phyloP scores from a whole-genome alignment of 2,113 vertebrate genomes.

The Meles meles region DNA sequence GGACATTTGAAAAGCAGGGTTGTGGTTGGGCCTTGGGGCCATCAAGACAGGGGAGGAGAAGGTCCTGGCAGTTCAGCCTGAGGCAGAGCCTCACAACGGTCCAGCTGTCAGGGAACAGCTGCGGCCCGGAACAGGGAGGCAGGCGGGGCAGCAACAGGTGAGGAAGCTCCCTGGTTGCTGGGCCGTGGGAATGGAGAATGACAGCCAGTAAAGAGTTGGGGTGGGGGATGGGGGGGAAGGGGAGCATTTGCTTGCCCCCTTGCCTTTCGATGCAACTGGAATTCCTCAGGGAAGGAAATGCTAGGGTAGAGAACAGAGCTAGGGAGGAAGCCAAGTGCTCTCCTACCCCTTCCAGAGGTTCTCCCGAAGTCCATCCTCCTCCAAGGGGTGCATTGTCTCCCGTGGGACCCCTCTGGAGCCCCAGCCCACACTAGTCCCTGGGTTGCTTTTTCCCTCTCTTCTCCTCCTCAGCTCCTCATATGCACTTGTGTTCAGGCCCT shows the following conservation, averaged over 20 bases:
- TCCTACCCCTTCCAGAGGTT: not conserved
- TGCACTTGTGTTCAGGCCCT: not conserved
- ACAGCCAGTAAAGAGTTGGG: not conserved
- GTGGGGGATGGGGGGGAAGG: not conserved
- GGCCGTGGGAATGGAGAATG: conserved; percentile 42
- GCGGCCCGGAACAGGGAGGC: not conserved
- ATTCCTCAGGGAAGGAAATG: not conserved
- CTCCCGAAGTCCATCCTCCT: not conserved
- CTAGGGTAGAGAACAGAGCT: too few species aligned
- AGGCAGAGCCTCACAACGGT: not conserved
- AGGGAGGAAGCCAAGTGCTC: not conserved
- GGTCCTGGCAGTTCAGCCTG: not conserved
- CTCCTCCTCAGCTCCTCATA: not conserved
- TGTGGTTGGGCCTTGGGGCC: not conserved
- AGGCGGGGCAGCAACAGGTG: conserved; percentile 39
- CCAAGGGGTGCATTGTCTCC: not conserved
- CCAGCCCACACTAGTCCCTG: not conserved
- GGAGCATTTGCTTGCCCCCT: not conserved
- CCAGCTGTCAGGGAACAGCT: conserved; percentile 66
- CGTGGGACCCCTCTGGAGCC: not conserved
- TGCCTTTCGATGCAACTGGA: not conserved
- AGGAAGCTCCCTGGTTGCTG: not conserved
- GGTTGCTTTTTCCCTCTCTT: too few species aligned
- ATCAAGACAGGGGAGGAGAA: not conserved
- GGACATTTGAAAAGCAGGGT: conserved; percentile 29